Evolutionary conservation across 2,888 invertebrate species (phyloP), one percentile per base, ranked within the genome.

Genomic region (Ischnura elegans): DNA sequence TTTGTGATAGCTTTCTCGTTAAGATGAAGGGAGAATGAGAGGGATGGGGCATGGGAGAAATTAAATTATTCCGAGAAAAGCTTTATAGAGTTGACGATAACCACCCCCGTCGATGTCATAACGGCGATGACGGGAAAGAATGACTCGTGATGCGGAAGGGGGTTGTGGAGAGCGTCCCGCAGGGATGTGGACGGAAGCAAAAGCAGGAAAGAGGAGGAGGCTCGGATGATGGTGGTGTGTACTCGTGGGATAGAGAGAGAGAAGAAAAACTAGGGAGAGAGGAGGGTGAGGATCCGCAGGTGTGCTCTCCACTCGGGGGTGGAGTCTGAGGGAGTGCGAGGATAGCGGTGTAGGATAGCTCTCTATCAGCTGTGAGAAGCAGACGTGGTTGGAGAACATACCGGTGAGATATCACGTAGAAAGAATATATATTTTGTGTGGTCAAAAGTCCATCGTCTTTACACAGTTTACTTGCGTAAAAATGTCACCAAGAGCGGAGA

Each of bases 291-390:
- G 42, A 87, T 87, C 55, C 55, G 87, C 87, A 87, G 87, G 87
- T 87, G 87, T 55, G 29, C 76, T 87, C 87, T 87, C 87, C 55
- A 55, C 87, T 25, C 25, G 87, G 55, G 76, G 76, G 29, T 8
- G 61, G n/a, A n/a, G n/a, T 8, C 25, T n/a, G 61, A 61, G 2
- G 66, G 76, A 36, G 51, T 51, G 36, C 29, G 76, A 36, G 29
- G 42, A 61, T 61, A 87, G 55, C 55, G 87, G 87, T 87, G 55
- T 87, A 87, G 87, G 55, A 55, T 87, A 43, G 87, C 87, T 42
- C 51, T 46, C 87, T 87, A 87, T 87, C 87, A 87, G 87, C 87
- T 87, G 87, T 87, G 87, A 42, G 87, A 87, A 87, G 55, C 87
- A 42, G 42, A 51, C 13, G 51, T 19, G 51, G 51, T 8, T 51